Percentiles rank a stretch among this genome's conserved stretches.
Evolutionary conservation across 2,113 vertebrate species (phyloP).

Genomic region (Balaenoptera acutorostrata): DNA sequence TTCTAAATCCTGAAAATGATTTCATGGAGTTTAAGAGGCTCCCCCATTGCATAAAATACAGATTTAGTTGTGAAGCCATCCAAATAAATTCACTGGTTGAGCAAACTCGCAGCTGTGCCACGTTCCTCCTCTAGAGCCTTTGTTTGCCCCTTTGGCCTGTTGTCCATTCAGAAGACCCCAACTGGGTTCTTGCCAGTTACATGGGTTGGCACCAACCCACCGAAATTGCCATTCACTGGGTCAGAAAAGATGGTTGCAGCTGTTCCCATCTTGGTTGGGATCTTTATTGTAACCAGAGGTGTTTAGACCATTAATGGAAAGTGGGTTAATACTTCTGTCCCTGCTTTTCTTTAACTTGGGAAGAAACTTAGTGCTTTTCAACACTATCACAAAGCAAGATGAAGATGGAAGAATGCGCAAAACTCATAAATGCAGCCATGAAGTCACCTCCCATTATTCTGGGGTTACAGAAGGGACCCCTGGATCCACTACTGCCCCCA

Average conservation of each 20-base stretch:
- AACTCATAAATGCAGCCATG: not conserved
- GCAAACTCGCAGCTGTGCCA: fast-evolving
- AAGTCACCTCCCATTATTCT: not conserved
- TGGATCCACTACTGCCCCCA: fast-evolving
- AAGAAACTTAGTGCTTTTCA: not conserved
- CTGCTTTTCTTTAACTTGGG: not conserved
- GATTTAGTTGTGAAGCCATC: not conserved
- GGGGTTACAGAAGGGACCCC: not conserved
- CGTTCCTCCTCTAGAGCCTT: not conserved
- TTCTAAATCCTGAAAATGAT: not conserved
- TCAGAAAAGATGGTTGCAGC: not conserved
- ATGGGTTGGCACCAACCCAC: not conserved
- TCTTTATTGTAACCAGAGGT: not conserved
- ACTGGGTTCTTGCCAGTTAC: not conserved
- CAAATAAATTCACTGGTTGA: fast-evolving
- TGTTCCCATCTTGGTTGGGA: not conserved
- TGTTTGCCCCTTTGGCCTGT: not conserved
- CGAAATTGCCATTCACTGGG: not conserved
- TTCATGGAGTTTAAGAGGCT: not conserved
- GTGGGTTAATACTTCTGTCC: not conserved
- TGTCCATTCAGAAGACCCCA: not conserved
- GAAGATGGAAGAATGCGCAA: not conserved
- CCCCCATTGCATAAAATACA: not conserved
- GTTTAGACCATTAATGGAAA: not conserved
- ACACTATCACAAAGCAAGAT: not conserved